Evolutionary conservation across 2,113 vertebrate species (phyloP).

Genomic region (Pseudonaja textilis): DNA sequence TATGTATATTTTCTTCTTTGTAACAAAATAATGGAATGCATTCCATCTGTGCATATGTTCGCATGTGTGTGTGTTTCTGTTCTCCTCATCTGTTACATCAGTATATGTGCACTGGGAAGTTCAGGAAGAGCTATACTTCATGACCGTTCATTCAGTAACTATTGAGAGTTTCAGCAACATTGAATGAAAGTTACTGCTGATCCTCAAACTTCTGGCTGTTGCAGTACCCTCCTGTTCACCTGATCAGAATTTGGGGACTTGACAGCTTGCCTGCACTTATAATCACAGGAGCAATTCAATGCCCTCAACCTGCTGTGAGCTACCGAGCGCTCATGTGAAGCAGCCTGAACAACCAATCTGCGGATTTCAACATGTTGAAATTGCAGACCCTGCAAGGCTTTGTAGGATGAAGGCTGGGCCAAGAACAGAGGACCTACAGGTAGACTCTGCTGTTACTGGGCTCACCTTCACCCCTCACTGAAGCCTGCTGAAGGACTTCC

Average conservation of each 20-base stretch:
- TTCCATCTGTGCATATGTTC: background rate
- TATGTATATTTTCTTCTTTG: background rate
- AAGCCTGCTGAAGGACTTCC: background rate
- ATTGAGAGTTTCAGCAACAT: background rate
- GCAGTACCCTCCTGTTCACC: background rate
- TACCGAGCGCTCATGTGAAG: background rate
- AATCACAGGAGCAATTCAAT: background rate
- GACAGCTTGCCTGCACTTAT: background rate
- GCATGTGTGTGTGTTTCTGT: background rate
- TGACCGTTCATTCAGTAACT: background rate
- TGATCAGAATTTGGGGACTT: background rate
- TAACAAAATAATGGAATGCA: background rate
- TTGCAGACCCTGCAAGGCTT: background rate
- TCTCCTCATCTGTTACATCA: background rate
- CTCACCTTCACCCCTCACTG: background rate
- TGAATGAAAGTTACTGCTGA: background rate
- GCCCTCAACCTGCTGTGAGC: background rate
- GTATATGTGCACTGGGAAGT: background rate
- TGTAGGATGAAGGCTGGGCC: background rate
- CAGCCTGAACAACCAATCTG: background rate
- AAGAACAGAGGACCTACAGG: background rate
- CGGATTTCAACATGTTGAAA: background rate
- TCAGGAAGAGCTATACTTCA: background rate
- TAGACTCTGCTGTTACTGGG: background rate
- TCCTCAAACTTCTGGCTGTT: background rate